Evolutionary conservation across 2,888 invertebrate genomes (phyloP), one percentile per base, ranked within the genome.

Genomic region (Thalpophila matura): DNA sequence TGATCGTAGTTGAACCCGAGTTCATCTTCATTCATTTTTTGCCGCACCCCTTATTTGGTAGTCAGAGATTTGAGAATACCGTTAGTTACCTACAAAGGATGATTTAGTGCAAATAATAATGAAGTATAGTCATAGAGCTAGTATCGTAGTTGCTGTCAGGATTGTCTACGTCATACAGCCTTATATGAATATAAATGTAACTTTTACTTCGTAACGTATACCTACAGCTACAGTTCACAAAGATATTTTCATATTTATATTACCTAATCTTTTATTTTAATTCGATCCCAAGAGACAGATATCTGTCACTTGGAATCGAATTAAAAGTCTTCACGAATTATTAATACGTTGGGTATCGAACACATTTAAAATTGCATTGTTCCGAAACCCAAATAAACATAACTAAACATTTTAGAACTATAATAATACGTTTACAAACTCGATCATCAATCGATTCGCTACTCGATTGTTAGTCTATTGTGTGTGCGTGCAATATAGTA

Each of bases 21-120:
- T 59, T 60, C 53, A 70, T 45, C 53, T 59, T 60, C 53, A 70
- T 45, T 56, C 20, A 18, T 49, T 74, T 74, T 74, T 74, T 74
- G 40, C 43, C 5, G 29, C 4, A 10, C 7, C 35, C 61, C 53
- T 46, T 55, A 50, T 70, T 54, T 50, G 50, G 51, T 12, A 40
- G 35, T 20, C 43, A 56, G 18, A 58, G 20, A 51, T 55, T 72
- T 56, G 31, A 45, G 40, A 43, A 37, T 70, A 66, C 65, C 66
- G 70, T 74, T 74, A 29, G 9, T 47, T 18, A 43, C 40, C 4
- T n/a, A 43, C 26, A 59, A 31, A 31, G 7, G 7, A 66, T 18
- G 22, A n/a, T 54, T n/a, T 38, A 16, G 14, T 18, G 12, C 6
- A 20, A 9, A n/a, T n/a, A n/a, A n/a, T n/a, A 33, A 33, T 33